These are phyloP conservation scores for Phlogophora meticulosa DNA, from an alignment of 2,888 invertebrate genomes.

Conservation along the genomic window DNA sequence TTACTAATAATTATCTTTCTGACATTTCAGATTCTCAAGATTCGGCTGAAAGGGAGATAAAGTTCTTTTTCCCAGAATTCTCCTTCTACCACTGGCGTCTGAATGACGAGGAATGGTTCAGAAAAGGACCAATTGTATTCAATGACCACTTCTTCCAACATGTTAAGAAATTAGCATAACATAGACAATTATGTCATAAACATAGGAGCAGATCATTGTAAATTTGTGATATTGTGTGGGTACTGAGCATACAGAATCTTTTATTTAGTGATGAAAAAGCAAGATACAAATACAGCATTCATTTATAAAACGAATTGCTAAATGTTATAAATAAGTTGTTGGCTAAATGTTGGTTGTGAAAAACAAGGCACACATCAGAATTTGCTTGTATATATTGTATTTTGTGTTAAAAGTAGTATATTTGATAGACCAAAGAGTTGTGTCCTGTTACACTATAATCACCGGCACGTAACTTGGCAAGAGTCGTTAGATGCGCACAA, in stretches of 20 bases:
- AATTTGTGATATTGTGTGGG: conserved; percentile 11
- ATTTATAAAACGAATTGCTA: conserved; percentile 20
- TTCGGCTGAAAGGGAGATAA: conserved; percentile 95
- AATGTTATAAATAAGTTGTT: conserved; percentile 19
- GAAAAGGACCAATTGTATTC: conserved; percentile 89
- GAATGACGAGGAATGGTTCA: conserved; percentile 88
- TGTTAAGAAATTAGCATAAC: conserved; percentile 77
- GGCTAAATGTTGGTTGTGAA: background rate
- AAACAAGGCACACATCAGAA: background rate
- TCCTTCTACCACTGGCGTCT: conserved; percentile 92
- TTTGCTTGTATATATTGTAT: background rate
- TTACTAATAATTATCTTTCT: conserved; percentile 7
- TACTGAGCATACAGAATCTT: conserved; percentile 4
- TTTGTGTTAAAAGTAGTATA: background rate
- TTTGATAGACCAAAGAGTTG: conserved; percentile 14
- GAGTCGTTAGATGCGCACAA: too few species aligned
- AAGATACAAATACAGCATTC: conserved; percentile 1
- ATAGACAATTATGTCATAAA: conserved; percentile 52
- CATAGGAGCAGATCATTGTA: background rate
- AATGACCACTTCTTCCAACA: conserved; percentile 90
- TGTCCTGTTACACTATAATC: too few species aligned
- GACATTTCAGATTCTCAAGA: conserved; percentile 93
- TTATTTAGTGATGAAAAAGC: background rate
- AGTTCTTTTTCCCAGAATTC: conserved; percentile 96
- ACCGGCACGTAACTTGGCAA: too few species aligned